Conservation (phyloP, 2,797 vertebrate species). For the Anas capensis region DNA sequence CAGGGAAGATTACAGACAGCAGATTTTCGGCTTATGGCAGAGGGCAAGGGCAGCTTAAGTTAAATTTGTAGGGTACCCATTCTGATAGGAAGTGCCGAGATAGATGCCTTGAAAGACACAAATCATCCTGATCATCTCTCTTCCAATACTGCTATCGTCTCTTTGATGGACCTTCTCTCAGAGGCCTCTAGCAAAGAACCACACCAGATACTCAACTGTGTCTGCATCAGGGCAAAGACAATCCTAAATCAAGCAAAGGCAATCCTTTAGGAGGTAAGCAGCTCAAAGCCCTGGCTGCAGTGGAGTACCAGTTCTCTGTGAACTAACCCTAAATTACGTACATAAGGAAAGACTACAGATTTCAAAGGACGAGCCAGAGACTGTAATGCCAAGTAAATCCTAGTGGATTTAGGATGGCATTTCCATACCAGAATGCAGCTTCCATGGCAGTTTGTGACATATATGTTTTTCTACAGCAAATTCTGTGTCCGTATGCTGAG, state of each 20-base stretch:
- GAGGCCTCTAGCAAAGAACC: accelerated
- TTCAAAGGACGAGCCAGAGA: background rate
- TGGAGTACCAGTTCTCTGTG: background rate
- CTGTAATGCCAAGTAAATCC: background rate
- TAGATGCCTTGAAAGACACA: background rate
- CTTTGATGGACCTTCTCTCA: accelerated
- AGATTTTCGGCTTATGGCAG: background rate
- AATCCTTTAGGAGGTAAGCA: accelerated
- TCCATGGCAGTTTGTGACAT: background rate
- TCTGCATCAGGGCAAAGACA: too few relatives aligned
- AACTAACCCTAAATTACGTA: accelerated
- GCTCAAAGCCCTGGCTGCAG: background rate
- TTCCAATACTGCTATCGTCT: accelerated
- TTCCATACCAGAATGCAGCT: background rate
- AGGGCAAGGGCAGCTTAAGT: background rate
- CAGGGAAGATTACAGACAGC: background rate
- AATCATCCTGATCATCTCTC: background rate
- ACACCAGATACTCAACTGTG: accelerated
- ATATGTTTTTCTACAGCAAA: background rate
- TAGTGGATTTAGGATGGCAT: background rate
- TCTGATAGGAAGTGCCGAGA: background rate
- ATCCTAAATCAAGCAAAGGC: too few relatives aligned
- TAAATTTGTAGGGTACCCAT: background rate
- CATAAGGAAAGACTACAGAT: background rate
- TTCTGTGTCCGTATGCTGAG: background rate